Evolutionary conservation across 2,797 vertebrate genomes (phyloP).

Genomic region (Pseudochirops cupreus): DNA sequence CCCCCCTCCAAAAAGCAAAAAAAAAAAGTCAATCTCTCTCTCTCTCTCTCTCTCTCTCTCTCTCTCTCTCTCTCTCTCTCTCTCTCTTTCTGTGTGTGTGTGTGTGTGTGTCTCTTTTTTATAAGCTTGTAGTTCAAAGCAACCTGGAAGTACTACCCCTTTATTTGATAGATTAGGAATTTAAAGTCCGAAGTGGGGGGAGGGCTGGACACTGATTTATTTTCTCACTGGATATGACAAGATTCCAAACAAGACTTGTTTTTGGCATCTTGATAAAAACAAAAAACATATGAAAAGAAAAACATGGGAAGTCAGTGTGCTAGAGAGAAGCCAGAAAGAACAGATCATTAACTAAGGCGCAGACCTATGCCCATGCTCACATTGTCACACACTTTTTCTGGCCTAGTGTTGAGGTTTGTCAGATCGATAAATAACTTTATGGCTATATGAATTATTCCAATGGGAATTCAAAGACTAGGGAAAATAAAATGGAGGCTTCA

Average conservation of each 20-base stretch:
- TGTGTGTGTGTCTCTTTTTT: too few relatives aligned
- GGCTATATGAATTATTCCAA: conserved; percentile 79
- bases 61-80: too few relatives aligned
- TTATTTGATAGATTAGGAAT: too few relatives aligned
- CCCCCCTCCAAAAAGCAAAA: too few relatives aligned
- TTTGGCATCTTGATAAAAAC: background rate
- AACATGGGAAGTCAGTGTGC: background rate
- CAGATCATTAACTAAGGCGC: background rate
- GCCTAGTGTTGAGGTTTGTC: conserved; percentile 74
- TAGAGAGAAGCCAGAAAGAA: background rate
- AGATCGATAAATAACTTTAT: conserved; percentile 78
- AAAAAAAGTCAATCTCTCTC: too few relatives aligned
- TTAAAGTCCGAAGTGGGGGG: too few relatives aligned
- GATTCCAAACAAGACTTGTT: background rate
- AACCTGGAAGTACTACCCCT: too few relatives aligned
- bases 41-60: too few relatives aligned
- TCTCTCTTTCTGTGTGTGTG: too few relatives aligned
- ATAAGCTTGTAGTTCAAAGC: too few relatives aligned
- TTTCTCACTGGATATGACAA: background rate
- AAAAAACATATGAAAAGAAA: background rate
- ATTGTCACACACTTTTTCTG: conserved; percentile 79
- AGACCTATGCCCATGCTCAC: conserved; percentile 1
- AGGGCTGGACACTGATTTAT: background rate
- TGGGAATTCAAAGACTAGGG: conserved; percentile 77
- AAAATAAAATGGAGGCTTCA: conserved; percentile 81